Evolutionary conservation across 1,140 invertebrate genomes (phyloP).

Genomic region (Brachionus paranguensis): DNA sequence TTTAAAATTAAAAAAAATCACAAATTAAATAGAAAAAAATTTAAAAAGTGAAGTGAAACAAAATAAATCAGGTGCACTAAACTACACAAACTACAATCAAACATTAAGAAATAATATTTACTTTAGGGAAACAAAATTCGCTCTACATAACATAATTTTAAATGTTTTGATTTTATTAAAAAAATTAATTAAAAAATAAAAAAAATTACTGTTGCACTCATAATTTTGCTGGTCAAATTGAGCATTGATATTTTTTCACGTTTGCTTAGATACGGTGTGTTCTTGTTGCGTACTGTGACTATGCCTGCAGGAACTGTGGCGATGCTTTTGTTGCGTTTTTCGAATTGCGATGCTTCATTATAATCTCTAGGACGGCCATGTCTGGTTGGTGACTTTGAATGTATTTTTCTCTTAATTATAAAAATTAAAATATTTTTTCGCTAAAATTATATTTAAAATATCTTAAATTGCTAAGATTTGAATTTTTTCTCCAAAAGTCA

Average conservation of each 20-base stretch:
- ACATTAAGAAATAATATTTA: background rate
- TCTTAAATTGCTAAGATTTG: background rate
- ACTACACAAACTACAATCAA: background rate
- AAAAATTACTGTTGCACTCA: conserved; percentile 39
- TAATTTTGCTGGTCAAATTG: conserved; percentile 36
- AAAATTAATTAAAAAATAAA: background rate
- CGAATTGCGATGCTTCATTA: background rate
- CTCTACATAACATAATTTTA: background rate
- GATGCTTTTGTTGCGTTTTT: conserved; percentile 15
- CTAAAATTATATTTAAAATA: background rate
- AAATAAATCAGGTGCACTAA: background rate
- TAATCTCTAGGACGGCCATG: background rate
- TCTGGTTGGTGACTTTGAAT: background rate
- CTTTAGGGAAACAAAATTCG: conserved; percentile 21
- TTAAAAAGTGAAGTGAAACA: background rate
- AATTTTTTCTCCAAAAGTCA: background rate
- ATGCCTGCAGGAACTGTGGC: background rate
- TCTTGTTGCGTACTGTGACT: conserved; percentile 3
- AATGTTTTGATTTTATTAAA: background rate
- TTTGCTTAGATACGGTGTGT: conserved; percentile 28
- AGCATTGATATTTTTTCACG: conserved; percentile 34
- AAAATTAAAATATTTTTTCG: no score
- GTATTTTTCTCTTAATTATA: background rate
- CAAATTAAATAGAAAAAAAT: background rate
- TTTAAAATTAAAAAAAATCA: background rate